Percentiles rank a stretch among this genome's conserved stretches.
Evolutionary conservation across 2,888 invertebrate species (phyloP).

Genomic region (Shargacucullia verbasci): DNA sequence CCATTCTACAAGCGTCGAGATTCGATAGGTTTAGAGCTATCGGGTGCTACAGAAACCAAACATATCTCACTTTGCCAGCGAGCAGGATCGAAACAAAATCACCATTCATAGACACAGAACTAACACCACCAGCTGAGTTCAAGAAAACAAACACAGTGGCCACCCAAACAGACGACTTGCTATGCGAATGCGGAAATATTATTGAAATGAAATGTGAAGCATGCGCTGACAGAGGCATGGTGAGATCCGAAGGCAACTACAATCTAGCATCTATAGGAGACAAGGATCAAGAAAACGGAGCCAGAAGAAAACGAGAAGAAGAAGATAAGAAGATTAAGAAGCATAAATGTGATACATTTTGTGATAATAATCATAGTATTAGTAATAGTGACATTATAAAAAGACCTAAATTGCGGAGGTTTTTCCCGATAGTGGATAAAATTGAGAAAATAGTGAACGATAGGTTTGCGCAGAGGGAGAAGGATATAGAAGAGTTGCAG

Average conservation of each 20-base stretch:
- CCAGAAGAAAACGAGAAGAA: constrained; percentile 71
- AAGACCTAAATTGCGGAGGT: constrained; percentile 80
- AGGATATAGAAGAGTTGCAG: constrained; percentile 78
- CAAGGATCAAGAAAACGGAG: constrained; percentile 61
- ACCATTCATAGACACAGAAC: constrained; percentile 74
- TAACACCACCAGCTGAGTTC: constrained; percentile 70
- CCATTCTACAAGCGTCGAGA: constrained; percentile 84
- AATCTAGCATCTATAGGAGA: constrained; percentile 60
- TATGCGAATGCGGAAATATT: constrained; percentile 75
- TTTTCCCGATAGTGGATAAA: constrained; percentile 76
- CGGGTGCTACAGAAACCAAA: constrained; percentile 84
- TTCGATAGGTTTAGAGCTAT: constrained; percentile 85
- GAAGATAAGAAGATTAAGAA: constrained; percentile 77
- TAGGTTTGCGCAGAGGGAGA: constrained; percentile 65
- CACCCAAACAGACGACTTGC: constrained; percentile 82
- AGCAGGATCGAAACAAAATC: constrained; percentile 79
- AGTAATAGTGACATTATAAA: constrained; percentile 72
- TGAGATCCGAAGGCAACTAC: constrained; percentile 81
- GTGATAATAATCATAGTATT: constrained; percentile 69
- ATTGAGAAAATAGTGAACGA: constrained; percentile 80
- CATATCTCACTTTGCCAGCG: constrained; percentile 82
- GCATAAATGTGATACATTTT: constrained; percentile 84
- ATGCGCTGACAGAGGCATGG: constrained; percentile 73
- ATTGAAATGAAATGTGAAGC: constrained; percentile 69
- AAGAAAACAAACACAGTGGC: constrained; percentile 76